Base-by-base conservation (phyloP, 1,140 invertebrate species). In the Patella vulgata region DNA sequence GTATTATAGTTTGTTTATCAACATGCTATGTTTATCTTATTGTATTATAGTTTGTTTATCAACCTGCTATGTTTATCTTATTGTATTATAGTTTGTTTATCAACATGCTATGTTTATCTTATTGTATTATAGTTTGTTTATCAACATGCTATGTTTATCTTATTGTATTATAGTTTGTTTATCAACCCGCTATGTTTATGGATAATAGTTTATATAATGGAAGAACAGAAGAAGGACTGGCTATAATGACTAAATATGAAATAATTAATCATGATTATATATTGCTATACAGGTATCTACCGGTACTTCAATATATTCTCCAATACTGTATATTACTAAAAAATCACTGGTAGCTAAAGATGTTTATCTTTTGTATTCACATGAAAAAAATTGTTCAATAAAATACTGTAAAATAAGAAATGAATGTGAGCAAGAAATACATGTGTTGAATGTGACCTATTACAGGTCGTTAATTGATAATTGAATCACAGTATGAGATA, bases 231-330 rank as follows among this genome's bases (percentile, higher is more conserved):
- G 73, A 75, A 43, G 73, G 73, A 21, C 58, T 75, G 19, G 73
- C 73, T n/a, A 66, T 75, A 30, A 66, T 75, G 36, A 73, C 73
- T 9, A 68, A 63, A 46, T 75, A 48, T 59, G 70, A 71, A 2
- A 71, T 75, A 23, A 51, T 73, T 6, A 53, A 62, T 27, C 53
- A 63, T 54, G 46, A 71, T 21, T 53, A 51, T 57, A 31, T 67
- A 9, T 53, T 67, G 19, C 53, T 74, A 11, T 70, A 67, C 42
- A 67, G 70, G 72, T 74, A 59, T 43, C 59, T 61, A 39, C 17
- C 14, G 11, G 14, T 47, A 23, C 0, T 17, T 11, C 21, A 1
- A 17, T 17, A n/a, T 11, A 47, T 17, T 14, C 23, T 40, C 9
- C n/a, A 40, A n/a, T 40, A 11, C 39, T 11, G 39, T 40, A 40